Base-by-base conservation (phyloP, 2,113 vertebrate species). In the Corythaeola cristata region DNA sequence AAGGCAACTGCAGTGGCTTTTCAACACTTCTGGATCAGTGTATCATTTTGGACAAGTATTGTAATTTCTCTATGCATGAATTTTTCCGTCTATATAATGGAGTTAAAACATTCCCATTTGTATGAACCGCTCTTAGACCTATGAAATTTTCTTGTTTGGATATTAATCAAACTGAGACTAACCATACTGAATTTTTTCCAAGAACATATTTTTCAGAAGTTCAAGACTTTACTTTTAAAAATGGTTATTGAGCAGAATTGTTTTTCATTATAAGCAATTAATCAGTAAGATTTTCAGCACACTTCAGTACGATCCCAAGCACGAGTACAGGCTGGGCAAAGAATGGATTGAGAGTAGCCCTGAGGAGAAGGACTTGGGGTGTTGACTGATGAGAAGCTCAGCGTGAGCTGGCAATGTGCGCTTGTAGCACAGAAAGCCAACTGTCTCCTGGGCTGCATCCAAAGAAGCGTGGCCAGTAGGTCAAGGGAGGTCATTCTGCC, bases 221-320 rank as follows among this genome's bases (percentile, higher is more conserved):
- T 78, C 33, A 69, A 39, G 18, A 44, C 6, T 50, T 81, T 33
- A 5, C 4, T 77, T 93, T 76, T 15, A 66, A 50, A 79, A 91
- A 0, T 5, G 32, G 11, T 60, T 75, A 12, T 10, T 60, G 1
- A 15, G 7, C 13, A 62, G 2, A 9, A 69, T 45, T 75, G 5
- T 56, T 63, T 83, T 83, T 88, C 2, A 4, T 44, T 69, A 39
- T 16, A 63, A 52, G 18, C 22, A 74, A 33, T 50, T 39, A 24
- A 71, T 71, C 45, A 27, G 8, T 35, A 81, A 67, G 8, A 33
- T 86, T 87, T 87, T 92, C n/a, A 68, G 28, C 30, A 32, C 18
- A 33, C 8, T 59, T 84, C 50, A 37, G 6, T 73, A 66, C 41
- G 41, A 44, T 44, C 41, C 41, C 41, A 44, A 44, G 41, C 41